A percentile compares a stretch with the other conserved stretches of the same genome.
Conservation (phyloP, 2,888 invertebrate genomes). For the Germaria angustata region DNA sequence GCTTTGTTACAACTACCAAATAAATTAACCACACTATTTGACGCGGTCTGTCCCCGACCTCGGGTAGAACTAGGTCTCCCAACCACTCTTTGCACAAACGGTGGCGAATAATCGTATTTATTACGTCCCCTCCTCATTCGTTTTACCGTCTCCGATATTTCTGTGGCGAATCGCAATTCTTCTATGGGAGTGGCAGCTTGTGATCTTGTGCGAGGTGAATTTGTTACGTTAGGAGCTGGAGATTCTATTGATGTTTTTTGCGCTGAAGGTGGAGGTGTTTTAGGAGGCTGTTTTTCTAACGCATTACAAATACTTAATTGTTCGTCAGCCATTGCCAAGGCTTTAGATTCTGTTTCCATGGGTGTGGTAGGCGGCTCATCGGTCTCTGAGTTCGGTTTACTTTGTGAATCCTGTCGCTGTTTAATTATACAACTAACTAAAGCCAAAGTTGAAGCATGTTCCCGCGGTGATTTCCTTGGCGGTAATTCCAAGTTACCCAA, state of each 20-base stretch:
- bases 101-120: slow-evolving; percentile 75
- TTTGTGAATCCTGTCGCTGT: slow-evolving; percentile 76
- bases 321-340: slow-evolving; percentile 35
- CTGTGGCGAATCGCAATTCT: slow-evolving; percentile 77
- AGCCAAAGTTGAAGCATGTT: slow-evolving; percentile 92
- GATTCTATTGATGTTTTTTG: slow-evolving; percentile 36
- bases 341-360: slow-evolving; percentile 28
- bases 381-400: slow-evolving; percentile 75
- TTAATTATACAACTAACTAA: slow-evolving; percentile 86
- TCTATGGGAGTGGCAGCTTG: slow-evolving; percentile 75
- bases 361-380: slow-evolving; percentile 72
- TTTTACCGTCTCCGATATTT: slow-evolving; percentile 79
- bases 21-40: slow-evolving; percentile 39
- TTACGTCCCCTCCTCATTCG: slow-evolving; percentile 78
- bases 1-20: slow-evolving; percentile 15
- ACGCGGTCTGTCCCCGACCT: slow-evolving; percentile 49
- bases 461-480: slow-evolving; percentile 91
- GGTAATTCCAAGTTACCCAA: slow-evolving; percentile 75
- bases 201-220: slow-evolving; percentile 71
- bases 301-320: slow-evolving; percentile 36
- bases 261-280: slow-evolving; percentile 47
- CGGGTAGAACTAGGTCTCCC: slow-evolving; percentile 51
- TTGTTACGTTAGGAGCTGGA: slow-evolving; percentile 36
- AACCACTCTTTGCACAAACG: slow-evolving; percentile 67
- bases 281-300: slow-evolving; percentile 30